Evolutionary conservation across 1,140 invertebrate species (phyloP), one percentile per base, ranked within the genome.

Genomic region (Calycopis cecrops): DNA sequence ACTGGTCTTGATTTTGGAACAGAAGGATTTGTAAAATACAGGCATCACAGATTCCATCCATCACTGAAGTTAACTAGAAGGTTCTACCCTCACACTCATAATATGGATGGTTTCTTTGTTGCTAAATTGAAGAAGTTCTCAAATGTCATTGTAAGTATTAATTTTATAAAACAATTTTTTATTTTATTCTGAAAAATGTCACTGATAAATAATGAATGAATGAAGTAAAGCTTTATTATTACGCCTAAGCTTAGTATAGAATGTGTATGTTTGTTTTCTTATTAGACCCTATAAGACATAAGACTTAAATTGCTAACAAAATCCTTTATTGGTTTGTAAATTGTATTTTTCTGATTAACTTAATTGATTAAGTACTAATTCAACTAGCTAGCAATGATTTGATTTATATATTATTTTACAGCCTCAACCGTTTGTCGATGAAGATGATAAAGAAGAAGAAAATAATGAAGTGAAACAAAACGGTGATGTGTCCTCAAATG

Each of bases 81-180:
- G 59, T 99, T 97, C 88, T 99, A 99, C 88, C 98, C 98, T 3
- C 98, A 99, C 81, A 94, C 94, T 11, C 97, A 99, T 78, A 99
- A 99, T 83, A 97, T 99, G 94, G 98, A 99, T 90, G 99, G 99
- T 33, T 99, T 99, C 81, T 99, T 97, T 90, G 97, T 99, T 10
- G 97, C 97, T 4, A 99, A 99, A 90, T 81, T 99, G 0, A 97
- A 98, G 86, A 99, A 99, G 75, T 95, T 98, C 78, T 97, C 95
- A 0, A 97, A 98, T 89, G 90, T 92, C 48, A 93, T 95, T 85
- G 86, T 88, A 79, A 84, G 85, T 85, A 69, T 65, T 34, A 52
- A 44, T 52, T 34, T 11, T 38, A n/a, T n/a, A n/a, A n/a, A n/a
- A n/a, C n/a, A n/a, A n/a, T n/a, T n/a, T n/a, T n/a, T n/a, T n/a